Conservation (phyloP, 2,888 invertebrate species). For the Melanophora roralis region DNA sequence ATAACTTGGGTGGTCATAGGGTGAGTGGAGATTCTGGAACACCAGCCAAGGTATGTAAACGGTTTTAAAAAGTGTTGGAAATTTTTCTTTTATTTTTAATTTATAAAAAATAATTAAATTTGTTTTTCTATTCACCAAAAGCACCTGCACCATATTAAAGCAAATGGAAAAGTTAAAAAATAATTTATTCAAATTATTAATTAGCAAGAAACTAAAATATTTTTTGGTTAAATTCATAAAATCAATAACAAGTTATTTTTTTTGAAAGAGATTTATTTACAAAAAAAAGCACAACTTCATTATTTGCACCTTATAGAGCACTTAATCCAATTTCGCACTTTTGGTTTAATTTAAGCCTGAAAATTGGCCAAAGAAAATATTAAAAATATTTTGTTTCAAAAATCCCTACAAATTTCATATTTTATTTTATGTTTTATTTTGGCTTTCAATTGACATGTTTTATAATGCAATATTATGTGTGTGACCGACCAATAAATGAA, state of each 20-base stretch:
- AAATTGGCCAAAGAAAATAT: too few species aligned
- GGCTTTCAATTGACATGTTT: slow-evolving; percentile 7
- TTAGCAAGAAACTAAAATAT: too few species aligned
- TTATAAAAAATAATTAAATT: slow-evolving; percentile 57
- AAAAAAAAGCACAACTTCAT: too few species aligned
- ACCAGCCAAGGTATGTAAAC: slow-evolving; percentile 91
- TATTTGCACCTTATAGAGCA: too few species aligned
- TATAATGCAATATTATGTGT: slow-evolving; percentile 19
- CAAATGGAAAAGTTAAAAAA: background rate
- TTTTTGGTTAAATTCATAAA: too few species aligned
- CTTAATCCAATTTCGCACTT: too few species aligned
- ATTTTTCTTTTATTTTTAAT: slow-evolving; percentile 28
- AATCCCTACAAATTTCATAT: slow-evolving; percentile 11
- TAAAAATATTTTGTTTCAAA: background rate
- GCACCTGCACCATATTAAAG: slow-evolving; percentile 55
- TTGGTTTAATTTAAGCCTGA: too few species aligned
- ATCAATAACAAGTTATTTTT: too few species aligned
- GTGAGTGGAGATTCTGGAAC: slow-evolving; percentile 91
- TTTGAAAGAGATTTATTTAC: too few species aligned
- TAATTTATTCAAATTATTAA: slow-evolving; percentile 4
- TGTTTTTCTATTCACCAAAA: slow-evolving; percentile 21
- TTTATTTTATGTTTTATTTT: background rate
- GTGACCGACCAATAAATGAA: slow-evolving; percentile 37
- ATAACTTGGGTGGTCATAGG: slow-evolving; percentile 87
- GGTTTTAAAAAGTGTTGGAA: slow-evolving; percentile 73